Conservation (phyloP, 2,888 invertebrate species). For the Dinocampus coccinellae region DNA sequence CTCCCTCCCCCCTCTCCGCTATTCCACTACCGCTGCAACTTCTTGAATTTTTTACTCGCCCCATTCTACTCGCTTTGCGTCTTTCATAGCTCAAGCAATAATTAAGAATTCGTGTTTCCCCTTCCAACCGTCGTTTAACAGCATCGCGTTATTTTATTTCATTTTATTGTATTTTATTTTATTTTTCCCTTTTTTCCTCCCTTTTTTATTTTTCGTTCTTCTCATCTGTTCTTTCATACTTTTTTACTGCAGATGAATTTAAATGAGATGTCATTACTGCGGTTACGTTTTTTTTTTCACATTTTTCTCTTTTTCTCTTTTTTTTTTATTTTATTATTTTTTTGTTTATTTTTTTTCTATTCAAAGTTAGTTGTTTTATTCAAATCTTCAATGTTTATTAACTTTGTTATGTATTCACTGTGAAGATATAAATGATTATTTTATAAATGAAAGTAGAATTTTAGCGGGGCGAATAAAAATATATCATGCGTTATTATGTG, state of each 20-base stretch:
- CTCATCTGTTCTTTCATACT: background rate
- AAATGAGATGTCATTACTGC: conserved; percentile 22
- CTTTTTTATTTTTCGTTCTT: background rate
- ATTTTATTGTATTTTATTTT: too few species aligned
- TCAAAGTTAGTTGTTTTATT: background rate
- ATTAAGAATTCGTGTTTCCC: conserved; percentile 44
- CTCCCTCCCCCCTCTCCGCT: too few species aligned
- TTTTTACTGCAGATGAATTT: conserved; percentile 17
- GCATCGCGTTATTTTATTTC: background rate
- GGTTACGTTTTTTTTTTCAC: background rate
- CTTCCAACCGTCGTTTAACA: background rate
- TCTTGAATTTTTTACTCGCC: conserved; percentile 2
- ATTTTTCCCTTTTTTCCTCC: background rate
- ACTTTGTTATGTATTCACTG: conserved; percentile 39
- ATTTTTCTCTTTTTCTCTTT: background rate
- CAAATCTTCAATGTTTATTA: conserved; percentile 32
- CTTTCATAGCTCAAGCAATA: conserved; percentile 35
- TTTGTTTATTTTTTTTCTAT: background rate
- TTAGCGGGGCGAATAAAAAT: too few species aligned
- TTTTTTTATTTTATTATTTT: conserved; percentile 6
- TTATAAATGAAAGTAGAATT: too few species aligned
- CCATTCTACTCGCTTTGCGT: background rate
- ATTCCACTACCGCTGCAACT: too few species aligned
- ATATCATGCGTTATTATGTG: too few species aligned
- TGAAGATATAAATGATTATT: background rate